Base-by-base conservation (phyloP, 1,140 invertebrate genomes). In the Marisa cornuarietis region DNA sequence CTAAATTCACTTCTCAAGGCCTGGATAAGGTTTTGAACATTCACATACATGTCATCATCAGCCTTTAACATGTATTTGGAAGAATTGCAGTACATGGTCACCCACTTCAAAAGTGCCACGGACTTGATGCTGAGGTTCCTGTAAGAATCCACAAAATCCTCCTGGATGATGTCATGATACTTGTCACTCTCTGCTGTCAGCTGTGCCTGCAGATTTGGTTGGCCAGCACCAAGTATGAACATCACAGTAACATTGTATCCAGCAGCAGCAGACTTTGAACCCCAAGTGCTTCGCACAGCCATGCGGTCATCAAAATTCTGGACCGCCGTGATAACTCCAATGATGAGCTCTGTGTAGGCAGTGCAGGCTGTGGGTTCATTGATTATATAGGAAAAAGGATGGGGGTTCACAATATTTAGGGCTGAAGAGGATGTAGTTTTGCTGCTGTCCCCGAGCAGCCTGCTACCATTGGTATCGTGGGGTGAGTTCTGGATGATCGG, bases 71-170 rank as follows among this genome's bases (percentile, higher is more conserved):
- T 81, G 83, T 86, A 92, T 80, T 76, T 83, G 0, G 94, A 95
- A 81, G 92, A 91, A 82, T 85, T 85, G 88, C 91, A 94, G 90
- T 94, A 93, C 87, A 94, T 93, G 10, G 93, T 92, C 68, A 94
- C 93, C 94, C 95, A 97, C 88, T 95, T 95, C 22, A 97, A 92
- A 9, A 93, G 94, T 93, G 95, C 95, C 3, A 95, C 93, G 89
- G 96, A 95, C 90, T 97, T 97, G 83, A 96, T 95, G 7, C 95
- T 96, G 90, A 97, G 93, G 90, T 97, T 97, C 81, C 94, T 92
- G 87, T 97, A 97, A 51, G 92, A 92, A 91, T 97, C 96, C 20
- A 92, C 80, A 90, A 96, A 96, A 83, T 93, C 94, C 24, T 94
- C 95, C 91, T 96, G 95, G 51, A 96, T 92, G 78, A 97, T 92